phyloP scores from a whole-genome alignment of 2,888 invertebrate species.

The Eilema griseolum region DNA sequence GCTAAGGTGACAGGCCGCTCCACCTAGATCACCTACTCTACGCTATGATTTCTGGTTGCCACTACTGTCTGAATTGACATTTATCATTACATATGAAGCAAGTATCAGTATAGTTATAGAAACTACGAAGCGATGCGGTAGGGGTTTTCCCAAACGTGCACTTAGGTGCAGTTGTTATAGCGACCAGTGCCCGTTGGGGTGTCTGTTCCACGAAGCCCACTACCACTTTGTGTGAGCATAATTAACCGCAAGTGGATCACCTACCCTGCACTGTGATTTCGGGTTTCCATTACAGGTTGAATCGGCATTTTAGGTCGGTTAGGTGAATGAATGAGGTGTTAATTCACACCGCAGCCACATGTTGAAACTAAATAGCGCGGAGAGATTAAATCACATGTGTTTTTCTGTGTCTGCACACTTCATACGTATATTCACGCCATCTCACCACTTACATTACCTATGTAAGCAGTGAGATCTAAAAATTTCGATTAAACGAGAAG shows the following conservation, averaged over 20 bases:
- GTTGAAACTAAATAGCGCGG: constrained; percentile 12
- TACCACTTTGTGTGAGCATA: constrained; percentile 47
- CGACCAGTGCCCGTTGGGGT: constrained; percentile 34
- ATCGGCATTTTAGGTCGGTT: constrained; percentile 32
- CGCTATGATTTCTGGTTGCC: neutral
- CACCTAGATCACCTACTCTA: constrained; percentile 39
- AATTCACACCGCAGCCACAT: constrained; percentile 24
- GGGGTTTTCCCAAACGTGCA: neutral
- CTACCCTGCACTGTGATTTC: constrained; percentile 37
- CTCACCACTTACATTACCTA: too few species aligned
- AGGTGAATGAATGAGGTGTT: constrained; percentile 34
- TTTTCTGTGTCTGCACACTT: neutral
- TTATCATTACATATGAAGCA: too few species aligned
- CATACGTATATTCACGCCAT: too few species aligned
- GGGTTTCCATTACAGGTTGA: constrained; percentile 25
- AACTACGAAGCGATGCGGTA: neutral
- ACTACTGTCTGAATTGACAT: neutral
- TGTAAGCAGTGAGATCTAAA: too few species aligned
- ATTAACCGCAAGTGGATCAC: constrained; percentile 58
- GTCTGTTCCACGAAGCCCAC: constrained; percentile 47
- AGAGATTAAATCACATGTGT: constrained; percentile 9
- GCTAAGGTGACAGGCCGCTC: too few species aligned
- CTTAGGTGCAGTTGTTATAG: neutral
- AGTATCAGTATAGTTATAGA: neutral
- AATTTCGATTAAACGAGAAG: too few species aligned